These are phyloP conservation scores for Podargus strigoides DNA, from an alignment of 2,797 vertebrate genomes.

Conservation along the genomic window DNA sequence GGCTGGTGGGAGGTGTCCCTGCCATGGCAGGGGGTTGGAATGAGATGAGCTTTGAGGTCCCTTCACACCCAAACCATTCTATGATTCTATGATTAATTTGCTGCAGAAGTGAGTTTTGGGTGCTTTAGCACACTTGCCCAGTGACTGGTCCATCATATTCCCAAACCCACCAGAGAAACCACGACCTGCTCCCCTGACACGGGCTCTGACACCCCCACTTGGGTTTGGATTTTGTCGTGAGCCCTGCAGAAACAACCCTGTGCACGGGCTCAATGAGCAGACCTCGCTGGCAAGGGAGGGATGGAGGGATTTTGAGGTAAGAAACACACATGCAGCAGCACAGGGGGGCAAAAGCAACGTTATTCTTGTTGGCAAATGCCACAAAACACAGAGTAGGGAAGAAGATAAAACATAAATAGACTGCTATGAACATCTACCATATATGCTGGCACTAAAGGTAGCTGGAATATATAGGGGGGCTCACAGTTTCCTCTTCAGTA, in stretches of 20 bases:
- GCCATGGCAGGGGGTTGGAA: no score
- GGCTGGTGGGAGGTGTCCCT: no score
- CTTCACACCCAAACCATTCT: no score
- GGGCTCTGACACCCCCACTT: no score
- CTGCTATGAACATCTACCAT: background rate
- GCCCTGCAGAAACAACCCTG: background rate
- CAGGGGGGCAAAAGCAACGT: background rate
- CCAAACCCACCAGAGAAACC: background rate
- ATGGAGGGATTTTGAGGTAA: background rate
- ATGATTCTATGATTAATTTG: no score
- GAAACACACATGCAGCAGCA: background rate
- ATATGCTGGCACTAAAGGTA: accelerated
- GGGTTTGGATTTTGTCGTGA: background rate
- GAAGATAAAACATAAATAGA: background rate
- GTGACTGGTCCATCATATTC: background rate
- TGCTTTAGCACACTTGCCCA: background rate
- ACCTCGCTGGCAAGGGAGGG: background rate
- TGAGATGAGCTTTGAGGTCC: no score
- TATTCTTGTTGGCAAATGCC: background rate
- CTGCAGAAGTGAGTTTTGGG: background rate
- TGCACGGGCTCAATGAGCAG: background rate
- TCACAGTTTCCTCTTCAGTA: background rate
- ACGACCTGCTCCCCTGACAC: background rate
- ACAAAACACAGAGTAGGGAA: background rate
- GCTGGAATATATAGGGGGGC: background rate